Evolutionary conservation across 2,113 vertebrate genomes (phyloP), one percentile per base, ranked within the genome.

Genomic region (Chloroceryle aenea): DNA sequence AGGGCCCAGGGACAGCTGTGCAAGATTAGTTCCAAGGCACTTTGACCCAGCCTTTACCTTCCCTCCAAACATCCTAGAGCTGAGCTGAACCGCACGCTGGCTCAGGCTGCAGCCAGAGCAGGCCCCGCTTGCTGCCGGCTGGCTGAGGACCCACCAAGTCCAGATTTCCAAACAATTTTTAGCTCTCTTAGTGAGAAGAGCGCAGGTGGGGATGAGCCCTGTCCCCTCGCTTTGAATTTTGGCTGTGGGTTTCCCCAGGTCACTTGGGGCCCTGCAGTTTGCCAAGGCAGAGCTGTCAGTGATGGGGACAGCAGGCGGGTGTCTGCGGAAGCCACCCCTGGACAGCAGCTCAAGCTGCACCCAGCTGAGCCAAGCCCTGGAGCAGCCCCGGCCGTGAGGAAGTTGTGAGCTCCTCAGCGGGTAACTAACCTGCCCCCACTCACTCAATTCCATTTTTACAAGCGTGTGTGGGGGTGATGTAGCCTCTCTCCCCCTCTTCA

Each of bases 91-190:
- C 96, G 81, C 69, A 55, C 53, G 47, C 64, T 94, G 64, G 91
- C 86, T 89, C 69, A 80, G 91, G 96, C 96, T 96, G 97, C 95
- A 92, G 97, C 97, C 95, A 72, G 95, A 86, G 96, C 96, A 89
- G 90, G 83, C 64, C 77, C n/a, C 55, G 93, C 90, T 84, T 45
- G 93, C 96, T 82, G 85, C 93, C n/a, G 59, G 66, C 85, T 78
- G 91, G 93, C 89, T 95, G 72, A 15, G 67, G 12, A 92, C 95
- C 94, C 93, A 84, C 69, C 85, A 50, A 61, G 45, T 95, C 97
- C 93, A 92, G 92, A 1, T 19, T 47, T 36, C 78, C 27, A 2
- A 29, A 21, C 47, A 4, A 71, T 43, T 36, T 38, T 63, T 9
- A 14, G 50, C 45, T 92, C 40, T 61, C 7, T 6, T 0, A 4